Conservation (phyloP, 2,888 invertebrate species). For the Pediacus dermestoides region DNA sequence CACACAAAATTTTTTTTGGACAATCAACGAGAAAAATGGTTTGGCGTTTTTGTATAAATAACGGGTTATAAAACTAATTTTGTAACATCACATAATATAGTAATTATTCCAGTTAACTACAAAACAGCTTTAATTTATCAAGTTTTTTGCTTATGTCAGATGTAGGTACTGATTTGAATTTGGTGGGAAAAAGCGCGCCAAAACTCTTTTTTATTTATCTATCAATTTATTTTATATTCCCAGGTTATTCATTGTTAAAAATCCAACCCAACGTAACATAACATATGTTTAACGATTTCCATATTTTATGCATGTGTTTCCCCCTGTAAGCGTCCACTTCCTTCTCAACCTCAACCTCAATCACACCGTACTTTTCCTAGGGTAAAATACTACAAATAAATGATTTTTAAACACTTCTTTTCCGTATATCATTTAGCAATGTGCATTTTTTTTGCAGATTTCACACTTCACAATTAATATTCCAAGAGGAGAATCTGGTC, state of each 20-base stretch:
- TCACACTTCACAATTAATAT: conserved; percentile 12
- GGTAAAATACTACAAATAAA: conserved; percentile 27
- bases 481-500: conserved; percentile 1
- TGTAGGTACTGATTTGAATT: no score
- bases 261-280: conserved; percentile 16
- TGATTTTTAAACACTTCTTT: conserved; percentile 37
- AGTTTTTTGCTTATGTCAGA: no score
- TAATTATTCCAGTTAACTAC: no score
- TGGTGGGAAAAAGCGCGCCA: no score
- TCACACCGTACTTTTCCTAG: conserved; percentile 27
- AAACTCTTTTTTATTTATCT: no score
- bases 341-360: conserved; percentile 22
- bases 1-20: no score
- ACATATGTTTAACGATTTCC: conserved; percentile 26
- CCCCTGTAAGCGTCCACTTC: conserved; percentile 16
- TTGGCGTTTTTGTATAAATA: no score
- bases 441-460: conserved; percentile 18
- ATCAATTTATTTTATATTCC: conserved; percentile 1
- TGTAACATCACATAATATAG: no score
- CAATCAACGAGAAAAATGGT: no score
- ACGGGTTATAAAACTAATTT: no score
- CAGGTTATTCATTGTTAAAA: conserved; percentile 12
- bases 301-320: conserved; percentile 24
- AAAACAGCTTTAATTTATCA: no score
- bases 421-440: conserved; percentile 34